A percentile compares a stretch with the other conserved stretches of the same genome.
Evolutionary conservation across 2,113 vertebrate species (phyloP).

Genomic region (Heterocephalus glaber): DNA sequence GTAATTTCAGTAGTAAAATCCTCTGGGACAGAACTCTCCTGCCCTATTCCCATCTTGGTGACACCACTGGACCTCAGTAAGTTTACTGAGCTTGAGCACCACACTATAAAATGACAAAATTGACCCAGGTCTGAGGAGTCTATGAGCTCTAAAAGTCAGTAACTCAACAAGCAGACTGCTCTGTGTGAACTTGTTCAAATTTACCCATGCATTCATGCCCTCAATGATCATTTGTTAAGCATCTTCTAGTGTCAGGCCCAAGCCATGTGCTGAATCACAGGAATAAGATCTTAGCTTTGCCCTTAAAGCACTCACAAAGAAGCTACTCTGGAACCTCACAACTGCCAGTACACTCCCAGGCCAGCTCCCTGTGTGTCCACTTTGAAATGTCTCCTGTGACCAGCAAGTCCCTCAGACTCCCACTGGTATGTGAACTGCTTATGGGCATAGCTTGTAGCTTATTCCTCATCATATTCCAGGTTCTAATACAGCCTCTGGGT

Average conservation of each 20-base stretch:
- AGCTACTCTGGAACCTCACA: background rate
- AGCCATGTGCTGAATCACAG: background rate
- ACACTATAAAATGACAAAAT: background rate
- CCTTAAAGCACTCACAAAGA: background rate
- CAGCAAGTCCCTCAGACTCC: background rate
- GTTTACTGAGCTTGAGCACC: background rate
- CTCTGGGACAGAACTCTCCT: background rate
- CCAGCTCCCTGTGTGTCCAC: background rate
- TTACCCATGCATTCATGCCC: background rate
- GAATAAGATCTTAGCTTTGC: background rate
- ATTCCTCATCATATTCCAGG: background rate
- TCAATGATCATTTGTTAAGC: background rate
- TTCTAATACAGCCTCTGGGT: background rate
- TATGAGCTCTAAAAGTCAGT: background rate
- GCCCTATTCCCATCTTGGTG: background rate
- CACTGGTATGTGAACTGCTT: background rate
- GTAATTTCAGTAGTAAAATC: background rate
- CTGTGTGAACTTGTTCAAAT: constrained; percentile 13
- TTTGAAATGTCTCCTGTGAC: background rate
- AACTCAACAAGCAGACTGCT: constrained; percentile 3
- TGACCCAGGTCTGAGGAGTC: background rate
- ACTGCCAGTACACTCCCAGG: background rate
- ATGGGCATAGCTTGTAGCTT: background rate
- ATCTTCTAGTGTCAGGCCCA: background rate
- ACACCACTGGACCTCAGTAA: background rate